These are phyloP conservation scores for Nemoura dubitans DNA, from an alignment of 2,888 invertebrate genomes.

Conservation along the genomic window DNA sequence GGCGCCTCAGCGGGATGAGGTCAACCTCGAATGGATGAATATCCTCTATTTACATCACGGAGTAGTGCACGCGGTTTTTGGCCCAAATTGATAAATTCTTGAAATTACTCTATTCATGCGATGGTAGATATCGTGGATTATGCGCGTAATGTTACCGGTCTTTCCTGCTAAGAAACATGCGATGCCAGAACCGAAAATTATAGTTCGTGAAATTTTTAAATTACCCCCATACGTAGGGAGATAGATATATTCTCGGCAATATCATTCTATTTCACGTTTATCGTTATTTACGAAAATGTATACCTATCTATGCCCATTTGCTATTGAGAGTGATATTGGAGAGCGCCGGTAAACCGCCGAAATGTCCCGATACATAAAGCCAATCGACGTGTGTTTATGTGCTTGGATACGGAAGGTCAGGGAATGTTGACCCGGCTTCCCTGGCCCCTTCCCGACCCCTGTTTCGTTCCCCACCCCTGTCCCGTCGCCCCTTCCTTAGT, in stretches of 20 bases:
- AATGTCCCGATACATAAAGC: neutral
- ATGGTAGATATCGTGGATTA: neutral
- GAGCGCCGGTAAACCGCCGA: neutral
- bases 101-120: slow-evolving; percentile 4
- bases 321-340: no score
- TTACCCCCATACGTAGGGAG: neutral
- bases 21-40: neutral
- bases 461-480: neutral
- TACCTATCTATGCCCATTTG: neutral
- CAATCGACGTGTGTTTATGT: neutral
- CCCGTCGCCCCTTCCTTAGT: neutral
- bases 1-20: neutral
- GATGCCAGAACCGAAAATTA: neutral
- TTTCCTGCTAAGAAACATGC: neutral
- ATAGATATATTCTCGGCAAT: neutral
- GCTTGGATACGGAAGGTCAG: neutral
- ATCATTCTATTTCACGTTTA: neutral
- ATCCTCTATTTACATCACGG: neutral
- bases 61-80: neutral
- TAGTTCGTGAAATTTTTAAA: neutral
- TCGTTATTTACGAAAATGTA: neutral
- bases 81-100: neutral
- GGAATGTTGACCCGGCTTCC: neutral
- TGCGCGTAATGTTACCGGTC: neutral
- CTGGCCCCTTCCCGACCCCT: neutral